Evolutionary conservation across 1,140 invertebrate genomes (phyloP).

Genomic region (Dreissena rostriformis): DNA sequence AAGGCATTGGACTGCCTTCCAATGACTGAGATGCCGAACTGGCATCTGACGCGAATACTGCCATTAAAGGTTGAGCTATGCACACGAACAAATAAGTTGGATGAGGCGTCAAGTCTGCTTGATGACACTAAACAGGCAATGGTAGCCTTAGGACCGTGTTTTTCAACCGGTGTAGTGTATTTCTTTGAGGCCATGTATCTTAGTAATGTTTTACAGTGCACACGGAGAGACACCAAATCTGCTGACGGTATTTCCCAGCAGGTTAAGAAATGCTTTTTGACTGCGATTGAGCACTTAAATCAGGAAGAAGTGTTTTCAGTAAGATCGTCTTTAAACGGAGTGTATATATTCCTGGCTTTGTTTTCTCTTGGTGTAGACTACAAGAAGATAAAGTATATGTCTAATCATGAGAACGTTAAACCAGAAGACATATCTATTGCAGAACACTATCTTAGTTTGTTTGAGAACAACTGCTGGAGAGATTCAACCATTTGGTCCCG

Average conservation of each 20-base stretch:
- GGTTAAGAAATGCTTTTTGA: slow-evolving; percentile 41
- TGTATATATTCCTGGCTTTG: slow-evolving; percentile 50
- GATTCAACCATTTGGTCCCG: slow-evolving; percentile 33
- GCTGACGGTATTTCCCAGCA: neutral
- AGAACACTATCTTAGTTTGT: slow-evolving; percentile 33
- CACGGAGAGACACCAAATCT: slow-evolving; percentile 6
- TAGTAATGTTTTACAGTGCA: slow-evolving; percentile 12
- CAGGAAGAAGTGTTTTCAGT: slow-evolving; percentile 30
- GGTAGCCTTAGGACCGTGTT: slow-evolving; percentile 18
- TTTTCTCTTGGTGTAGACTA: slow-evolving; percentile 42
- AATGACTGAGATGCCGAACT: slow-evolving; percentile 13
- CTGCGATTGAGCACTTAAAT: slow-evolving; percentile 34
- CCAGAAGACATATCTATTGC: slow-evolving; percentile 18
- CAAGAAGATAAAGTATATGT: slow-evolving; percentile 35
- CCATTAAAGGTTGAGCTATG: slow-evolving; percentile 31
- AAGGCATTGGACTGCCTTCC: slow-evolving; percentile 23
- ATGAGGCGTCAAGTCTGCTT: slow-evolving; percentile 12
- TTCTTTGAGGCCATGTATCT: slow-evolving; percentile 46
- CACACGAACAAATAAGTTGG: slow-evolving; percentile 21
- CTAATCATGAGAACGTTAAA: neutral
- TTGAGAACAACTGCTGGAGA: slow-evolving; percentile 45
- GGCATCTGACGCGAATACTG: slow-evolving; percentile 35
- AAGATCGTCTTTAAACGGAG: slow-evolving; percentile 45
- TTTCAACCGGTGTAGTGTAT: slow-evolving; percentile 37
- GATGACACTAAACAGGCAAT: slow-evolving; percentile 29